Evolutionary conservation across 2,797 vertebrate genomes (phyloP).

Genomic region (Leptoclinus maculatus): DNA sequence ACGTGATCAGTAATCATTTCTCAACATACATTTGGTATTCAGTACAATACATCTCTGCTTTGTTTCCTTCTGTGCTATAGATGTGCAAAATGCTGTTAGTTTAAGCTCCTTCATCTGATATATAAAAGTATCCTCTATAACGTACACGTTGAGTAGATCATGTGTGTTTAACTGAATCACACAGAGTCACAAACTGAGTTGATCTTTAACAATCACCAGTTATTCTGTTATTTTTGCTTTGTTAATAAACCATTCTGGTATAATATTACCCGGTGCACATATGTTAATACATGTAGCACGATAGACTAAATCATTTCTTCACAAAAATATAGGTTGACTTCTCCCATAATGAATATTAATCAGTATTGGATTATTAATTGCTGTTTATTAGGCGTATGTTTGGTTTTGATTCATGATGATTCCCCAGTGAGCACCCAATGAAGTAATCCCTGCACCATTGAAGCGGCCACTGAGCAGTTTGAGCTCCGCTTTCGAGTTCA

Average conservation of each 20-base stretch:
- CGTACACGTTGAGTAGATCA: neutral
- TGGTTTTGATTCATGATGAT: neutral
- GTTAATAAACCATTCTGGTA: neutral
- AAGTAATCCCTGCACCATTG: neutral
- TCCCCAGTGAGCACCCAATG: slow-evolving; percentile 62
- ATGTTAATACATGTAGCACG: no score
- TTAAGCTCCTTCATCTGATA: neutral
- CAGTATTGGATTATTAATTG: neutral
- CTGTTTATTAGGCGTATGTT: neutral
- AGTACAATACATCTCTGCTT: no score
- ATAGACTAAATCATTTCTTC: no score
- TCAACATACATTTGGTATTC: no score
- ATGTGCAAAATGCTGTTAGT: neutral
- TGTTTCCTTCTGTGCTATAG: neutral
- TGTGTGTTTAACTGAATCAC: neutral
- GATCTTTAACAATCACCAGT: neutral
- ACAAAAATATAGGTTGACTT: no score
- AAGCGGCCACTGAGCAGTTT: slow-evolving; percentile 43
- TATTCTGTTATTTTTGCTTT: neutral
- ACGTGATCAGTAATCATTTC: no score
- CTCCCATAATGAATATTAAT: neutral
- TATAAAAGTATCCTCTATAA: neutral
- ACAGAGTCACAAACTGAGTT: neutral
- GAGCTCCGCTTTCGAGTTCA: neutral
- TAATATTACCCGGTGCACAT: no score